These are phyloP conservation scores for Nibea albiflora DNA, from an alignment of 2,113 vertebrate species.

Conservation along the genomic window DNA sequence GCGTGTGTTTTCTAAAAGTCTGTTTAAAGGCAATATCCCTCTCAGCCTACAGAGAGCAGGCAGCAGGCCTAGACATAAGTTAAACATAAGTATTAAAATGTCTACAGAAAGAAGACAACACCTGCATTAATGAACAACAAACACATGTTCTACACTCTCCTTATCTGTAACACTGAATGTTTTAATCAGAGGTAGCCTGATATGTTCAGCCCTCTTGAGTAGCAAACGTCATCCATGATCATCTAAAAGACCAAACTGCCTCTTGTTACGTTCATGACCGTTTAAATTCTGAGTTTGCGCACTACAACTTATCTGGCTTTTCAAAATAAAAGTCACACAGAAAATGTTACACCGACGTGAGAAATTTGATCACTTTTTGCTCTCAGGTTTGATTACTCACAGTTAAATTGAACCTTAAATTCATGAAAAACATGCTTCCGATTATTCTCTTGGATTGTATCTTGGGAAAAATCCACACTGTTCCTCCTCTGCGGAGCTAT, in stretches of 20 bases:
- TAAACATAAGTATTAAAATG: background rate
- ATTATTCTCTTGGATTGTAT: fast-evolving
- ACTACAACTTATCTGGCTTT: background rate
- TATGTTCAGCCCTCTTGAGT: no score
- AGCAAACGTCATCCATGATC: no score
- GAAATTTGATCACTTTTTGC: background rate
- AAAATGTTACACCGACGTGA: background rate
- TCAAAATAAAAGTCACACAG: constrained; percentile 41
- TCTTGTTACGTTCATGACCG: background rate
- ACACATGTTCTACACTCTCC: no score
- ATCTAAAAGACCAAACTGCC: background rate
- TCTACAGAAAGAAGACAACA: background rate
- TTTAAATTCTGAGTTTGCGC: constrained; percentile 58
- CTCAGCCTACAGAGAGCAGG: background rate
- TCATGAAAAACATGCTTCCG: fast-evolving
- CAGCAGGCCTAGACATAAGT: background rate
- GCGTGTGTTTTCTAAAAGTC: no score
- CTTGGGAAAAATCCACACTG: background rate
- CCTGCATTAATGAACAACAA: background rate
- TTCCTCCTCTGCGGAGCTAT: background rate
- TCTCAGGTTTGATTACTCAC: fast-evolving
- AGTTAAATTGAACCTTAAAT: fast-evolving
- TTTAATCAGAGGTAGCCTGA: no score
- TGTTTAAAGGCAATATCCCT: no score
- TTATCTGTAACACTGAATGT: no score